Base-by-base conservation (phyloP, 2,113 vertebrate species). In the Heteronetta atricapilla region DNA sequence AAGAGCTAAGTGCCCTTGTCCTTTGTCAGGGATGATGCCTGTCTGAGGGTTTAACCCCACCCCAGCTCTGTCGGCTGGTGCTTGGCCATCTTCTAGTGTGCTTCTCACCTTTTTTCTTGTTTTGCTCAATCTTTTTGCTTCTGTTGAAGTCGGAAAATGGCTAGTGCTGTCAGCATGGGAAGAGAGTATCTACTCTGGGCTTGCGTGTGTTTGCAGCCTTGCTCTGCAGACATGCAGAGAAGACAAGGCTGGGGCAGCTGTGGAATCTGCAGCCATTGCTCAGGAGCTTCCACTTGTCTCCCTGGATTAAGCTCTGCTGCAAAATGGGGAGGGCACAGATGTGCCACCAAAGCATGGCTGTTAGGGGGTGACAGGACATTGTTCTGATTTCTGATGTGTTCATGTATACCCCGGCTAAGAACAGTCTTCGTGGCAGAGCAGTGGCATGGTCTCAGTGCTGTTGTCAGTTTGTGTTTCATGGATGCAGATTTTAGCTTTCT, bases 401-500 rank as follows among this genome's bases (percentile, higher is more conserved):
- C 11, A 3, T 2, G 4, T 36, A 19, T 42, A 53, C 36, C 55
- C 38, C 12, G 22, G 19, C 48, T 42, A 21, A 21, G 34, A 53
- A 13, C 46, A 2, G 1, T 28, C 79, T 55, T 55, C 40, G 3
- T 18, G 56, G 79, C 88, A 68, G 72, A 22, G 16, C 48, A 4
- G 72, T 17, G 52, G 19, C 11, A 2, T 2, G 26, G 60, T 40
- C 44, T 4, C 40, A 8, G 58, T 28, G 8, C 59, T n/a, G 0
- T 3, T 23, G 62, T 48, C 52, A 11, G 0, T 38, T 72, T 13
- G 19, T 1, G 0, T 82, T 83, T 87, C 52, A 34, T 0, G 0
- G 50, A 5, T 5, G 11, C n/a, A 19, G 59, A n/a, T 46, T 60
- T 76, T 28, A 60, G 46, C 79, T 58, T 72, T 76, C 58, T 40